Evolutionary conservation across 1,140 invertebrate species (phyloP).

Genomic region (Conopomorpha cramerella): DNA sequence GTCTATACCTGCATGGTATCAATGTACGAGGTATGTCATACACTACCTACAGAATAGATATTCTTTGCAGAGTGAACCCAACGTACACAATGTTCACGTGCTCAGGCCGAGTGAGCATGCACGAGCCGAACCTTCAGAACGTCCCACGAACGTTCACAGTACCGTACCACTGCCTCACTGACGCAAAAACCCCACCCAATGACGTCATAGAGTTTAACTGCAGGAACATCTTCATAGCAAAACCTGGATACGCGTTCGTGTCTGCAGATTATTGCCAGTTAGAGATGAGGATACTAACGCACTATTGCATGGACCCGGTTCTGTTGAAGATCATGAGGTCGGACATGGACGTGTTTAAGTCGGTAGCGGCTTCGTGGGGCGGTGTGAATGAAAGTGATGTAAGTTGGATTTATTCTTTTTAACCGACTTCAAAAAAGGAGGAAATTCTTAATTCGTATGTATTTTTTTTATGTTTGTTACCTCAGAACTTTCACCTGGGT

Average conservation of each 20-base stretch:
- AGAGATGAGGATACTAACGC: slow-evolving; percentile 91
- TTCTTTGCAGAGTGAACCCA: slow-evolving; percentile 72
- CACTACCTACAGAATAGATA: too few relatives aligned
- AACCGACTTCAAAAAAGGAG: too few relatives aligned
- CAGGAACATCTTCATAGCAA: slow-evolving; percentile 71
- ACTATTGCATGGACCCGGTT: slow-evolving; percentile 81
- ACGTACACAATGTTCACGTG: slow-evolving; percentile 77
- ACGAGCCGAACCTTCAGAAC: slow-evolving; percentile 92
- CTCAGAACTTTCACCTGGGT: too few relatives aligned
- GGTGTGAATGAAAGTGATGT: slow-evolving; percentile 67
- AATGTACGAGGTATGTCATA: too few relatives aligned
- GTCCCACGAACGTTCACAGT: slow-evolving; percentile 84
- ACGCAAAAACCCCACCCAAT: slow-evolving; percentile 24
- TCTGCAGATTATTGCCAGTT: slow-evolving; percentile 96
- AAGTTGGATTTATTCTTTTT: too few relatives aligned
- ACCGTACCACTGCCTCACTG: slow-evolving; percentile 32
- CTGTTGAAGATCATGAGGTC: slow-evolving; percentile 73
- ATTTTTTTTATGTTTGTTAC: too few relatives aligned
- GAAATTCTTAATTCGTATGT: too few relatives aligned
- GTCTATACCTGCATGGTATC: too few relatives aligned
- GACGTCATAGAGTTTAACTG: slow-evolving; percentile 63
- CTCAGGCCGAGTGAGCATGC: slow-evolving; percentile 90
- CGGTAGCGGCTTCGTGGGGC: slow-evolving; percentile 86
- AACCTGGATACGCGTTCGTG: slow-evolving; percentile 68
- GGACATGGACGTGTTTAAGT: slow-evolving; percentile 84